Evolutionary conservation across 2,797 vertebrate species (phyloP).

Genomic region (Anabacerthia variegaticeps): DNA sequence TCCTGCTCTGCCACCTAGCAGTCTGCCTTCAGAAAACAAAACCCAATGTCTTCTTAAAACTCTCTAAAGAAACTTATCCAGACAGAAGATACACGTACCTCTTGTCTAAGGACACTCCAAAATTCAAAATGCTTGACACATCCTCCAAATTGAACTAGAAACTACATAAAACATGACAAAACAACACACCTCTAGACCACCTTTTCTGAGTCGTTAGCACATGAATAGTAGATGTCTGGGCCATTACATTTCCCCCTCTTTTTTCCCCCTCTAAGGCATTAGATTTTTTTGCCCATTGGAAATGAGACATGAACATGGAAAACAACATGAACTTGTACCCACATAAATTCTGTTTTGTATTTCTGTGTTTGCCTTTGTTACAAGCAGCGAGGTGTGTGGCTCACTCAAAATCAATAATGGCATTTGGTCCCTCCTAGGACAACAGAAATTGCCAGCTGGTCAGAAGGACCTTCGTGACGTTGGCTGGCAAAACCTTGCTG

Average conservation of each 20-base stretch:
- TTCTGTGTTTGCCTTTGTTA: slow-evolving; percentile 12
- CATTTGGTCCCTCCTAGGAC: neutral
- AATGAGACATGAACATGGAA: neutral
- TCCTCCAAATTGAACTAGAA: neutral
- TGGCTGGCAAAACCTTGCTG: neutral
- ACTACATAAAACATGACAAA: neutral
- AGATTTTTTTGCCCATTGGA: neutral
- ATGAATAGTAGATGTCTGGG: neutral
- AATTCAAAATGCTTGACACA: neutral
- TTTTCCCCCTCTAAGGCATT: neutral
- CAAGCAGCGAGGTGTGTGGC: neutral
- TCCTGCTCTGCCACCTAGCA: slow-evolving; percentile 31
- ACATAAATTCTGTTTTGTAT: neutral
- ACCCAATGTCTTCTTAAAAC: neutral
- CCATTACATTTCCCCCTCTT: too few species aligned
- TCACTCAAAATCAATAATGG: neutral
- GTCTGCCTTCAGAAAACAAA: neutral
- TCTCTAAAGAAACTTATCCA: neutral
- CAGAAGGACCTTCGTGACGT: slow-evolving; percentile 33
- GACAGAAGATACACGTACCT: neutral
- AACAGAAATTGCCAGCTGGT: neutral
- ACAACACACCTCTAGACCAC: neutral
- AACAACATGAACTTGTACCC: slow-evolving; percentile 14
- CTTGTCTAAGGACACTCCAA: neutral
- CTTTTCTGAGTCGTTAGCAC: neutral